Base-by-base conservation (phyloP, 2,888 invertebrate species). In the Tillus elongatus region DNA sequence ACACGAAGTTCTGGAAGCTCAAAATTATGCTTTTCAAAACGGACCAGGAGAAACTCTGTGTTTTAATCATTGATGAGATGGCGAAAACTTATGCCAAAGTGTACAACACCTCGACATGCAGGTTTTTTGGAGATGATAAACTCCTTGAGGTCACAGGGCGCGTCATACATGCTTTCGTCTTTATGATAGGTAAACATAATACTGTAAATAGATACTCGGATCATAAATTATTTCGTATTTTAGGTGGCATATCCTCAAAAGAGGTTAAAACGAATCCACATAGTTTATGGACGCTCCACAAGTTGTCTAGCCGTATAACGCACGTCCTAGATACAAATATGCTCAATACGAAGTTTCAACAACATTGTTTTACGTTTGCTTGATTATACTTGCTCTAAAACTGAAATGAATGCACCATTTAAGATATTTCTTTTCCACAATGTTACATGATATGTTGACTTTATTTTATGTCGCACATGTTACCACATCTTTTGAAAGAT, bases 111-210 rank as follows among this genome's bases (percentile, higher is more conserved):
- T 14, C 36, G 4, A 32, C 36, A 11, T 15, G 28, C 30, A 30
- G 30, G 19, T 30, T 32, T 33, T 28, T 41, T 16, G 41, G 43
- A n/a, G 8, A 38, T 19, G 35, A 41, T 19, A 43, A 37, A 12
- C 35, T 44, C 1, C 44, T 40, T 15, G 14, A 10, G 4, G 38
- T 42, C 24, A 28, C 34, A 41, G 31, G 41, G 13, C 15, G 11
- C 24, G 44, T 34, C 8, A 36, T 39, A 13, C 41, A 45, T 10
- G 41, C 35, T 16, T 19, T 45, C 11, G 41, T 45, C n/a, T 43
- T 40, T 43, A 36, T 43, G 32, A 11, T 45, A 31, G 30, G n/a
- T 6, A 29, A 29, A 29, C 30, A 29, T 29, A n/a, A 29, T 10
- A 29, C 30, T 29, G 30, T 29, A 11, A n/a, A n/a, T 10, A n/a